phyloP scores from a whole-genome alignment of 2,797 vertebrate species.

The Platalea minor region DNA sequence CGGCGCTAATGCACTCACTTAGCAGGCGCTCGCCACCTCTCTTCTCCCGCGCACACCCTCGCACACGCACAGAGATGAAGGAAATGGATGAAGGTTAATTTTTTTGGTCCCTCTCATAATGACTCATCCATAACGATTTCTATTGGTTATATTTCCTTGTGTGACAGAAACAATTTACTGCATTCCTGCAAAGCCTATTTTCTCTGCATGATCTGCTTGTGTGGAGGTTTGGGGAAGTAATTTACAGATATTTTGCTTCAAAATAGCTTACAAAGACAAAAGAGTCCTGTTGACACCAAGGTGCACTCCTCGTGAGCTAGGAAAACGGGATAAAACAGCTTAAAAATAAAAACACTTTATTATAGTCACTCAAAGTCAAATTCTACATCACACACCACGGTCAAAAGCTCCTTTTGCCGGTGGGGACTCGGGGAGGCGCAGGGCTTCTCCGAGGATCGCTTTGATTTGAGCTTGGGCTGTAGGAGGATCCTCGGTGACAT shows the following conservation, averaged over 20 bases:
- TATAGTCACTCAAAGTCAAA: slow-evolving; percentile 60
- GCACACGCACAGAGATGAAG: slow-evolving; percentile 10
- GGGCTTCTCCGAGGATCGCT: not conserved
- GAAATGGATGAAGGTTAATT: slow-evolving; percentile 72
- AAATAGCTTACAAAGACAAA: slow-evolving; percentile 81
- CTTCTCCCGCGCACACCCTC: not conserved
- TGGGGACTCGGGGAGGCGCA: not conserved
- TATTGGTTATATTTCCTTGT: slow-evolving; percentile 78
- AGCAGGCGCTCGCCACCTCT: not conserved
- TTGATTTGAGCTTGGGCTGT: not conserved
- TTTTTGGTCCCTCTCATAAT: slow-evolving; percentile 73
- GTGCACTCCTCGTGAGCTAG: slow-evolving; percentile 58
- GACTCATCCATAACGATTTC: slow-evolving; percentile 78
- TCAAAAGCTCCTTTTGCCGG: not conserved
- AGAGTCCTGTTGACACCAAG: slow-evolving; percentile 73
- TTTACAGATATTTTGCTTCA: slow-evolving; percentile 79
- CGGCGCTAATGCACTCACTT: not conserved
- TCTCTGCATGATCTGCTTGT: slow-evolving; percentile 80
- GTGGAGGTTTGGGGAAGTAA: slow-evolving; percentile 77
- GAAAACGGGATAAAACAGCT: slow-evolving; percentile 67
- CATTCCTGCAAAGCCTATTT: slow-evolving; percentile 79
- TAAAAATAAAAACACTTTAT: slow-evolving; percentile 68
- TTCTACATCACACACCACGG: slow-evolving; percentile 13
- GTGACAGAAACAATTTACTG: slow-evolving; percentile 82
- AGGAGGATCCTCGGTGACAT: not conserved